Evolutionary conservation across 2,888 invertebrate species (phyloP).

Genomic region (Cartodere bifasciata): DNA sequence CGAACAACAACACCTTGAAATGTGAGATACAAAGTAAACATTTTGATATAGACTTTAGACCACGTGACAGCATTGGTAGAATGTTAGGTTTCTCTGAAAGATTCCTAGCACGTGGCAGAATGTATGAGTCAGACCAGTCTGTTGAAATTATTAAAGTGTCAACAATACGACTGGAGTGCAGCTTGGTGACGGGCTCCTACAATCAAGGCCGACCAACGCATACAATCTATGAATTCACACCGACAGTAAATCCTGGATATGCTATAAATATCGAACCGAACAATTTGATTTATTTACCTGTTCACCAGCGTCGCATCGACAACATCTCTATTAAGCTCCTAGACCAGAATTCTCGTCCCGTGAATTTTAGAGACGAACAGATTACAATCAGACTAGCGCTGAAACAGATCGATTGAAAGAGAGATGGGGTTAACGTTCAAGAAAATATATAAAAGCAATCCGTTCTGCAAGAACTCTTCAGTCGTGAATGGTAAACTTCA

Average conservation of each 20-base stretch:
- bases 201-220: conserved; percentile 20
- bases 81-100: conserved; percentile 18
- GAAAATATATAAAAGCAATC: not conserved
- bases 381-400: conserved; percentile 17
- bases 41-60: conserved; percentile 6
- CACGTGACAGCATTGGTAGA: conserved; percentile 12
- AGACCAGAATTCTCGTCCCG: conserved; percentile 17
- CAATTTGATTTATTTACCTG: conserved; percentile 26
- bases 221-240: conserved; percentile 26
- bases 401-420: no score
- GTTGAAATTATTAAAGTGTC: conserved; percentile 22
- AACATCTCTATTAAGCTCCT: conserved; percentile 21
- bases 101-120: conserved; percentile 10
- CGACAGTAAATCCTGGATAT: conserved; percentile 24
- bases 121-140: conserved; percentile 21
- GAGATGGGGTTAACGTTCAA: conserved; percentile 4
- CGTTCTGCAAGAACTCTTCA: no score
- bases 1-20: conserved; percentile 7
- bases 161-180: conserved; percentile 19
- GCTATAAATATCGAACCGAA: conserved; percentile 25
- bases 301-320: conserved; percentile 18
- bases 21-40: conserved; percentile 2
- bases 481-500: no score
- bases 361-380: conserved; percentile 19
- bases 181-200: conserved; percentile 20